Percentiles rank a stretch among this genome's conserved stretches.
Evolutionary conservation across 2,797 vertebrate genomes (phyloP).

Genomic region (Otolemur crassicaudatus): DNA sequence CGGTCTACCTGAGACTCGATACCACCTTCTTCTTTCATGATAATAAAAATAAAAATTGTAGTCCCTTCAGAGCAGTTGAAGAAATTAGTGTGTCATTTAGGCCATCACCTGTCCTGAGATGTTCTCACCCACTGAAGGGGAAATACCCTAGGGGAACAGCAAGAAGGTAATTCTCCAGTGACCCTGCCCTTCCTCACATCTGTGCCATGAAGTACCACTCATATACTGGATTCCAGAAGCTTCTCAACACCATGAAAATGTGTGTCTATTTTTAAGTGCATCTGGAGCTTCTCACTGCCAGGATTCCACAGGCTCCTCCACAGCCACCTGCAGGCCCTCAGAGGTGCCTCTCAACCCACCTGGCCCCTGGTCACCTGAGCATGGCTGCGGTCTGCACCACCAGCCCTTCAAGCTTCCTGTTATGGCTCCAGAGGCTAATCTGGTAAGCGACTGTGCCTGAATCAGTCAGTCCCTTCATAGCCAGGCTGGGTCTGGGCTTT

Average conservation of each 20-base stretch:
- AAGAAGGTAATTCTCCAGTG: not conserved
- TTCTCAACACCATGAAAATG: not conserved
- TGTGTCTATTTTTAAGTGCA: not conserved
- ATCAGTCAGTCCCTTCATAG: not conserved
- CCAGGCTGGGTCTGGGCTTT: too few relatives aligned
- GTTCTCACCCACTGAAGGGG: not conserved
- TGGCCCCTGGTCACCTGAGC: rapidly evolving
- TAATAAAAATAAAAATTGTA: not conserved
- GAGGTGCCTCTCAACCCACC: not conserved
- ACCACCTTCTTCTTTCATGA: not conserved
- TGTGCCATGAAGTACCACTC: not conserved
- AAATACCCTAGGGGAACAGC: not conserved
- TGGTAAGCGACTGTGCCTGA: not conserved
- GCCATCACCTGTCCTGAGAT: not conserved
- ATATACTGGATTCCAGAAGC: not conserved
- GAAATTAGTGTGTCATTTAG: not conserved
- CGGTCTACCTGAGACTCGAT: not conserved
- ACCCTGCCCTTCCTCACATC: not conserved
- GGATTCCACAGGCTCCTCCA: too few relatives aligned
- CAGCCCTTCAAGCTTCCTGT: not conserved
- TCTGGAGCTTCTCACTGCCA: not conserved
- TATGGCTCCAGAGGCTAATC: not conserved
- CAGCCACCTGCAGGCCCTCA: not conserved
- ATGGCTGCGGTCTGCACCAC: rapidly evolving
- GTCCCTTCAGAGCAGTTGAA: not conserved